Evolutionary conservation across 64 coral and sea anemone species (phyloP).

Genomic region (Pachyseris speciosa): DNA sequence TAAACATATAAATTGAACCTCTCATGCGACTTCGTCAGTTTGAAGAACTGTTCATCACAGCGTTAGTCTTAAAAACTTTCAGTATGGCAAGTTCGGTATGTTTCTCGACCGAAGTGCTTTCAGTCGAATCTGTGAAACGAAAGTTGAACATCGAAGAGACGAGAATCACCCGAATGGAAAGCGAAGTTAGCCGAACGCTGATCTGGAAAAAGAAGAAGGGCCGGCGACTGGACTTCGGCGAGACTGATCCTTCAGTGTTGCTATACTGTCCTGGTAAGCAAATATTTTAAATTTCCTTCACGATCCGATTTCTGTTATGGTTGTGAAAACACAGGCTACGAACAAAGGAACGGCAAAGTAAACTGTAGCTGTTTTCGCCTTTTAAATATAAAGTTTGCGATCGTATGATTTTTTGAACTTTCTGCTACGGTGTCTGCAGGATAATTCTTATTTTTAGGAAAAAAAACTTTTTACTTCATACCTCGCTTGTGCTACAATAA

Average conservation of each 20-base stretch:
- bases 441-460: no score
- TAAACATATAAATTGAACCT: background rate
- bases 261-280: background rate
- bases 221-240: constrained; percentile 12
- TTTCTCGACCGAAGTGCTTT: background rate
- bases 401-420: no score
- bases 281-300: background rate
- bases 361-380: no score
- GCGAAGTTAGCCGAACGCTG: background rate
- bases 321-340: background rate
- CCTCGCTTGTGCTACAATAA: no score
- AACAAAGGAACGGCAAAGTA: no score
- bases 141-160: constrained; percentile 11
- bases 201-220: background rate
- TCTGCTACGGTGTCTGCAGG: no score
- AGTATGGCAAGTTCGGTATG: background rate
- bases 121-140: background rate
- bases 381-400: no score
- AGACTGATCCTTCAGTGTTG: background rate
- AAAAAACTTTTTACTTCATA: no score
- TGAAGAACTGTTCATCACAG: background rate
- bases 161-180: background rate
- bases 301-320: background rate
- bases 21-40: background rate
- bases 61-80: background rate